These are phyloP conservation scores for Marmota flaviventris DNA, from an alignment of 2,113 vertebrate genomes.

Conservation along the genomic window DNA sequence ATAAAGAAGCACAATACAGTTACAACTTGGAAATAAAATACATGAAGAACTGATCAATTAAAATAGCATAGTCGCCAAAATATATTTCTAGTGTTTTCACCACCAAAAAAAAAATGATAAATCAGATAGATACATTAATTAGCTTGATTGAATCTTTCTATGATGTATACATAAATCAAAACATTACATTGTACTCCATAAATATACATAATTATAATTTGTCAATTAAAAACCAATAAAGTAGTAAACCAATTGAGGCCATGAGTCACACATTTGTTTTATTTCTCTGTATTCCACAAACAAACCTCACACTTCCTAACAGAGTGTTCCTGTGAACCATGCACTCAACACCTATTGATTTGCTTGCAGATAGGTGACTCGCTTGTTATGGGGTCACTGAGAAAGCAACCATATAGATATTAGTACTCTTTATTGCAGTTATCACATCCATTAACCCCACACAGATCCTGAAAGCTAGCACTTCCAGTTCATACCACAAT, in stretches of 20 bases:
- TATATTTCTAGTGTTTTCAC: not conserved
- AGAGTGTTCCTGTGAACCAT: not conserved
- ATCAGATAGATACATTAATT: not conserved
- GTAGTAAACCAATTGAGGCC: not conserved
- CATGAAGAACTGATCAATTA: not conserved
- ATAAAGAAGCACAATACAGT: not conserved
- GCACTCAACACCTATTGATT: not conserved
- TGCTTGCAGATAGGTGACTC: not conserved
- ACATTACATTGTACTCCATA: not conserved
- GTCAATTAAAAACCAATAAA: not conserved
- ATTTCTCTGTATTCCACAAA: not conserved
- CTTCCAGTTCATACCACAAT: slow-evolving; percentile 43
- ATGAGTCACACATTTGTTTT: not conserved
- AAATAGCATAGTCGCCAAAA: not conserved
- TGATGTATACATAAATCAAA: not conserved
- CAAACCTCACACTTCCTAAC: not conserved
- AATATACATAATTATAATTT: not conserved
- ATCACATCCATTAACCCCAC: not conserved
- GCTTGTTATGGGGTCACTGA: not conserved
- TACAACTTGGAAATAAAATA: not conserved
- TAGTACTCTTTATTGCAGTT: not conserved
- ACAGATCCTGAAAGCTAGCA: not conserved
- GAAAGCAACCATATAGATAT: not conserved
- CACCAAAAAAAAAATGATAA: not conserved
- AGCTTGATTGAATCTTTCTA: not conserved